Base-by-base conservation (phyloP, 2,797 vertebrate species). In the Mormyrus proboscirostris region DNA sequence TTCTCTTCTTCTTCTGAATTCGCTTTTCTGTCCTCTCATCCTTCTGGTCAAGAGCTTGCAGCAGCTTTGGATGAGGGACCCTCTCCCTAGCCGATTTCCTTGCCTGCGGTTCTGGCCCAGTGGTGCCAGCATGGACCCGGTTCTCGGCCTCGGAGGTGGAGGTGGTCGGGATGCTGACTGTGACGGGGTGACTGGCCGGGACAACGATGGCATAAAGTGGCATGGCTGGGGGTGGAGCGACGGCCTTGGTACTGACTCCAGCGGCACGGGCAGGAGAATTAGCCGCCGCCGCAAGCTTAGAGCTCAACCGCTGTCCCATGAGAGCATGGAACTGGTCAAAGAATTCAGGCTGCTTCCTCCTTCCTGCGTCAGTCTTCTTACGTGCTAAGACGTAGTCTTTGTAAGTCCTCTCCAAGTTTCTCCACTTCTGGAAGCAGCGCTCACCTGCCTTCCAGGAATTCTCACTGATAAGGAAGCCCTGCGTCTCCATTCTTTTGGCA, bases 381-480 rank as follows among this genome's bases (percentile, higher is more conserved):
- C 79, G 87, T 3, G 89, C 88, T 79, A 90, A 62, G 38, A 90
- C 73, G 10, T 90, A 90, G 88, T 90, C 90, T 55, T 89, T 90
- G 90, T 90, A 90, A 14, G 90, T 90, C 57, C 90, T 82, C 86
- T 90, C 90, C 89, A 90, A 76, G 89, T 90, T 90, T 47, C 90
- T 83, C 90, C 90, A 90, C 86, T 90, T 90, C 33, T 90, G 90
- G 82, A 90, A 90, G 76, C 90, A 90, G 55, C 90, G 90, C 50
- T 90, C 87, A 2, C 90, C 90, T 10, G 88, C 90, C 82, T 90
- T 89, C 90, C 90, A 90, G 14, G 79, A 89, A 51, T 73, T 89
- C 89, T 90, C 76, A 33, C 89, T 90, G 79, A 90, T 73, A 25
- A 89, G 49, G 50, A 90, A 90, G 88, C 90, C 90, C 49, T 90